Evolutionary conservation across 2,113 vertebrate species (phyloP).

Genomic region (Pelecanoides urinatrix): DNA sequence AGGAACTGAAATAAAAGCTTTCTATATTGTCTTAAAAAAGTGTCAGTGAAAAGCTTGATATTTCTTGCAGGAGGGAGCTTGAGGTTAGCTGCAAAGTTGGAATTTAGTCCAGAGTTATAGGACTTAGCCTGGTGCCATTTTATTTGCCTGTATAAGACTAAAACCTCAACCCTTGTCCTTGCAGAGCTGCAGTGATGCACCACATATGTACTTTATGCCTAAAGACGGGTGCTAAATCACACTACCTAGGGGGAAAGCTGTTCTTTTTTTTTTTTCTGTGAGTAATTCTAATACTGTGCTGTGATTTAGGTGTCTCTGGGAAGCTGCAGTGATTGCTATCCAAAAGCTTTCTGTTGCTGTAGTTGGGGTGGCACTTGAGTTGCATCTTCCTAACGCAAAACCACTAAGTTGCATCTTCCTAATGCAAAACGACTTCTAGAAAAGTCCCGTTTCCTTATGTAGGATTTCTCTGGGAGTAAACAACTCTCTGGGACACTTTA

Average conservation of each 20-base stretch:
- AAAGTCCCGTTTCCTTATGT: not conserved
- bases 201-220: accelerated
- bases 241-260: not conserved
- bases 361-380: not conserved
- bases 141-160: not conserved
- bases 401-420: not conserved
- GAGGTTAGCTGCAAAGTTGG: not conserved
- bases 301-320: not conserved
- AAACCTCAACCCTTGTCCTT: not conserved
- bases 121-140: not conserved
- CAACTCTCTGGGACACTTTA: not conserved
- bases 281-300: not conserved
- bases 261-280: no score
- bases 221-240: not conserved
- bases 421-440: not conserved
- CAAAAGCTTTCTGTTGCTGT: not conserved
- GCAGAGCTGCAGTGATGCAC: not conserved
- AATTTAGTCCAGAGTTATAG: not conserved
- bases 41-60: not conserved
- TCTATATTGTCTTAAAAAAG: not conserved
- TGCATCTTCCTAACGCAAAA: not conserved
- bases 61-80: not conserved
- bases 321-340: not conserved
- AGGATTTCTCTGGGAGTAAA: not conserved
- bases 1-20: not conserved